Evolutionary conservation across 1,140 invertebrate genomes (phyloP), one percentile per base, ranked within the genome.

Genomic region (Drosophila kanapiae): DNA sequence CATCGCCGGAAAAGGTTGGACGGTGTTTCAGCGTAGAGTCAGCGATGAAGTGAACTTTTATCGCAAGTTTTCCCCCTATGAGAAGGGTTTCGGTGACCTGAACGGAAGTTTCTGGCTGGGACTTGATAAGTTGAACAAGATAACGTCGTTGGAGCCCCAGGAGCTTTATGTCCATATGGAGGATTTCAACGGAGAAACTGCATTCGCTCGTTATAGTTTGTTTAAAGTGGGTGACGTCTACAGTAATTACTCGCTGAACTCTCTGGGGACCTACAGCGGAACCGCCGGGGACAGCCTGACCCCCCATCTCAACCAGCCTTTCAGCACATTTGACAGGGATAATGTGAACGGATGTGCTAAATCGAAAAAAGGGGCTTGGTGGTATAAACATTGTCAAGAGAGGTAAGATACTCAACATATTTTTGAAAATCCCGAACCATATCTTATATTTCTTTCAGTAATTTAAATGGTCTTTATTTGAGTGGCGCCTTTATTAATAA

Each of bases 381-480:
- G 29, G 29, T 53, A 35, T 18, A 53, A 33, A 9, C 4, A 0
- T 1, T 53, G 29, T 10, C 49, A 53, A 53, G 4, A 4, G 4
- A 13, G 49, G 29, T 51, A 51, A 13, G 4, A n/a, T n/a, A 6
- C 14, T 29, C 2, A 2, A 6, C 11, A 49, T 29, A n/a, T 49
- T 0, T 16, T 16, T 31, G 0, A 29, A 29, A 49, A 49, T 16
- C 9, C 0, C 16, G 3, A 18, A 18, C 8, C 3, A 13, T 13
- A 53, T 33, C 6, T 10, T 0, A 4, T 16, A 4, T 18, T 16
- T 53, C 3, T 53, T 35, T 18, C 49, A 53, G 49, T 53, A 53
- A 53, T 53, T 8, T 35, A n/a, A 53, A 53, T 53, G 49, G 3
- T 10, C 49, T 53, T 14, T 53, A 53, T 9, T 18, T 53, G 49